Evolutionary conservation across 2,888 invertebrate genomes (phyloP), one percentile per base, ranked within the genome.

Genomic region (Spodoptera picta): DNA sequence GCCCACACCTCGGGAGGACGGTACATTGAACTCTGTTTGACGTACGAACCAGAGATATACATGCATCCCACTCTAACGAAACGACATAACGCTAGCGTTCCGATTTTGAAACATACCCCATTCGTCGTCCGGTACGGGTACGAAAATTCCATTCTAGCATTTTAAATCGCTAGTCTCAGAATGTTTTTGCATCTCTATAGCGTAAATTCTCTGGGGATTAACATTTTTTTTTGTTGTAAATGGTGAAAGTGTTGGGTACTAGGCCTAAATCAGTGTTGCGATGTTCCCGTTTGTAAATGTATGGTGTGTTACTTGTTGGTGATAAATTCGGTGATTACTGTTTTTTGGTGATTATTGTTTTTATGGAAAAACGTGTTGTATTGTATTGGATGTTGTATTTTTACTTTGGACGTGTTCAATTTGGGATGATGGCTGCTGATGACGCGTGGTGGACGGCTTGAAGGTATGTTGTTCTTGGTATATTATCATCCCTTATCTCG

Each of bases 1-100:
- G 92, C 92, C 92, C 90, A 92, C 90, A 91, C 90, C 88, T 84
- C 84, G 85, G 88, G 90, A 91, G 93, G 91, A 83, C 90, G 89
- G 93, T 91, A 88, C 93, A 88, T 85, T 93, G 93, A 93, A 93
- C 93, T 87, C 89, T 78, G 69, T 64, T 87, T 87, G 82, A 85
- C 84, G 81, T 73, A 80, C 60, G 79, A 77, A 82, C 79, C 74
- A 73, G 80, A 78, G 84, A 87, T 65, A 83, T 75, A 81, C 79
- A 71, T 69, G 83, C 80, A 78, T 93, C 93, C 86, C 90, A 68
- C 69, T 92, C 88, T 69, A 73, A 68, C 80, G 74, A 69, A 79
- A 67, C 75, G 83, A 80, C 83, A 81, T 84, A 83, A 83, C 79
- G 82, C 75, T 72, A 79, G 75, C 80, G 79, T 78, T 82, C 76